Base-by-base conservation (phyloP, 92 coral and sea anemone species). In the Siderastrea siderea region DNA sequence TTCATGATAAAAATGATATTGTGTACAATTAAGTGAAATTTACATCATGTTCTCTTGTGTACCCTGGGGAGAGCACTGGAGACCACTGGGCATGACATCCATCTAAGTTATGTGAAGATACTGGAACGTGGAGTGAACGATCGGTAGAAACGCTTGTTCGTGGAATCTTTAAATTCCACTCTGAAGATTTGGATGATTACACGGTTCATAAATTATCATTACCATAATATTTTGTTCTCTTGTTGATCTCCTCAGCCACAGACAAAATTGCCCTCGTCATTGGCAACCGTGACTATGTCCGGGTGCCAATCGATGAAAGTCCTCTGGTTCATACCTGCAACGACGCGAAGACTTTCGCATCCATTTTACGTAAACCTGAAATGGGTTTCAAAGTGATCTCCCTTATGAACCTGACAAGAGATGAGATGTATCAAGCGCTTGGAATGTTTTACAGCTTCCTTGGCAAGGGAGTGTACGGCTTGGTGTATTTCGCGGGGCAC, bases 371-470 rank as follows among this genome's bases (percentile, higher is more conserved):
- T 58, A 87, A 93, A 68, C 95, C 93, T n/a, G 89, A 91, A 15
- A 95, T 97, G 99, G 95, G 94, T 82, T 97, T 97, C 85, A 95
- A 97, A 73, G 99, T 97, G 16, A 86, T 97, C 66, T 97, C 99
- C 45, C 80, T 97, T 78, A 97, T 93, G 51, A 97, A 97, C 83
- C 84, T 97, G 9, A 93, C 94, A 64, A 79, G 83, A 53, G 87
- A 74, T 47, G 99, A 97, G 63, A 97, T 97, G 98, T 50, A 87
- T 45, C 89, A 79, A 67, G 96, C 99, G 6, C 77, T 95, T 9
- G 62, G 49, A 44, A 88, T 89, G 47, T 97, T 92, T 71, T 89
- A 93, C 80, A 90, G 84, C 59, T 85, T 97, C 26, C 86, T 97
- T 51, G 93, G 96, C 1, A 87, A 65, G 3, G 96, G 88, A 16